Evolutionary conservation across 2,797 vertebrate species (phyloP).

Genomic region (Cryptoblepharus egeriae): DNA sequence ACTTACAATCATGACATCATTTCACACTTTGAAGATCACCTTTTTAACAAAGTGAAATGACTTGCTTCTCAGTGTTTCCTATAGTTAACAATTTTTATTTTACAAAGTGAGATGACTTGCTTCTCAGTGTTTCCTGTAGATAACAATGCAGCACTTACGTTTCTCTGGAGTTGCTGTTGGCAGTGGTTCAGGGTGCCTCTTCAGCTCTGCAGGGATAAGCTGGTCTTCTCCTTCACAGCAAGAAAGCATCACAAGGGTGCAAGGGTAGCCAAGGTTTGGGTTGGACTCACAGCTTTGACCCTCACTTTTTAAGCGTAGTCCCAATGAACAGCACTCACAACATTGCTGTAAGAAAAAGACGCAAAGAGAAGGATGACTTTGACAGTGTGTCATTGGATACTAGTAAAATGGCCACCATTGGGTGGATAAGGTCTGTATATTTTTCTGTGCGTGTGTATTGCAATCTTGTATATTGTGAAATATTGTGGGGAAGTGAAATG

Average conservation of each 20-base stretch:
- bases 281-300: constrained; percentile 81
- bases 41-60: neutral
- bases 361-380: fast-evolving
- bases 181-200: constrained; percentile 76
- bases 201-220: constrained; percentile 76
- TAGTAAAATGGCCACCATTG: neutral
- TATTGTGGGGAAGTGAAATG: neutral
- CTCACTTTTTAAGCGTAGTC: constrained; percentile 79
- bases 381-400: neutral
- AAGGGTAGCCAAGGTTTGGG: constrained; percentile 88
- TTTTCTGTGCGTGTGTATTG: too few relatives aligned
- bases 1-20: too few relatives aligned
- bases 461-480: neutral
- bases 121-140: neutral
- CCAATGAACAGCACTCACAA: constrained; percentile 92
- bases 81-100: fast-evolving
- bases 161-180: constrained; percentile 76
- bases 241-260: constrained; percentile 88
- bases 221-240: constrained; percentile 88
- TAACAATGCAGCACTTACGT: constrained; percentile 75
- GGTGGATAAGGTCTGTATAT: too few relatives aligned
- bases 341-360: constrained; percentile 83
- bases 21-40: too few relatives aligned
- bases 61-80: neutral
- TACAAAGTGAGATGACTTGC: neutral